A percentile compares a stretch with the other conserved stretches of the same genome.
Evolutionary conservation across 2,113 vertebrate species (phyloP).

Genomic region (Eurypyga helias): DNA sequence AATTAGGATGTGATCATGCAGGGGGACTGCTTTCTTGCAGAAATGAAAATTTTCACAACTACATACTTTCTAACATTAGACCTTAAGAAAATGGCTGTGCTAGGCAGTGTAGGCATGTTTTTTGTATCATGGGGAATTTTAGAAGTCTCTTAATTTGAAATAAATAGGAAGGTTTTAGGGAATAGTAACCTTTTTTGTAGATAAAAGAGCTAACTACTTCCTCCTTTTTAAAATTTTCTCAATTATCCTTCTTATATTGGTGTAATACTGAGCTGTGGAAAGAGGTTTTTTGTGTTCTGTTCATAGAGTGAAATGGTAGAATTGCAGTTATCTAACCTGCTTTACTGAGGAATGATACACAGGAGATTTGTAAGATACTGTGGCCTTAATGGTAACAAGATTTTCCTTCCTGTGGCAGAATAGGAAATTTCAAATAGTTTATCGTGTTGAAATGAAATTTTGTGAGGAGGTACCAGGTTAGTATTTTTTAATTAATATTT

Average conservation of each 20-base stretch:
- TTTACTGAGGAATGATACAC: neutral
- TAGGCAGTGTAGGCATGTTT: neutral
- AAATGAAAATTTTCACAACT: neutral
- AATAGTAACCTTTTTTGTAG: neutral
- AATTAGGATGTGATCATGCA: neutral
- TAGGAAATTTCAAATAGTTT: neutral
- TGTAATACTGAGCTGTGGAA: neutral
- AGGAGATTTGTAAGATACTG: neutral
- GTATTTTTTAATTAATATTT: neutral
- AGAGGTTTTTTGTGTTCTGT: neutral
- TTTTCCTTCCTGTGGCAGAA: neutral
- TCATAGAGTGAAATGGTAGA: neutral
- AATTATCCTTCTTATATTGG: neutral
- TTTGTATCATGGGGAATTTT: neutral
- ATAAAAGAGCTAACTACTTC: neutral
- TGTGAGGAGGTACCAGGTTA: neutral
- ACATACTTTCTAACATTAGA: neutral
- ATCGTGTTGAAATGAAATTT: neutral
- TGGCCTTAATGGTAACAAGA: neutral
- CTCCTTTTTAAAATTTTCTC: neutral
- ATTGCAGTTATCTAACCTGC: neutral
- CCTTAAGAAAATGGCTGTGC: neutral
- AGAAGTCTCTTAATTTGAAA: neutral
- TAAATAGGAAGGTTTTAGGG: neutral
- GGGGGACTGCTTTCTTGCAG: neutral